Percentiles rank a stretch among this genome's conserved stretches.
Conservation (phyloP, 2,888 invertebrate genomes). For the Anticlea derivata region DNA sequence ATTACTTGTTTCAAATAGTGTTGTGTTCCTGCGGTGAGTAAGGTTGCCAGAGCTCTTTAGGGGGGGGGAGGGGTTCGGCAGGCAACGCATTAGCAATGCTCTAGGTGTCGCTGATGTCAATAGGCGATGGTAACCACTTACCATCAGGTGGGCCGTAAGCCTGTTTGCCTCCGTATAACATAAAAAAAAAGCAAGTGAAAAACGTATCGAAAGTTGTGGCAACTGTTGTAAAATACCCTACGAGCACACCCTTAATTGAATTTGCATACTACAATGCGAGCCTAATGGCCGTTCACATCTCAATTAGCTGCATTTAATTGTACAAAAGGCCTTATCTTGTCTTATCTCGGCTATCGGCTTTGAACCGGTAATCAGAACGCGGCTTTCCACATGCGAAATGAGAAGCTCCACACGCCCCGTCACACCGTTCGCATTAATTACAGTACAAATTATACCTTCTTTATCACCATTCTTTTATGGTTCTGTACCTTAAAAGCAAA, state of each 20-base stretch:
- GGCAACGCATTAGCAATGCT: too few relatives aligned
- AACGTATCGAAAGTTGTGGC: not conserved
- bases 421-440: conserved; percentile 76
- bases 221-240: conserved; percentile 9
- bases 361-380: conserved; percentile 62
- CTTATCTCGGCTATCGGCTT: conserved; percentile 67
- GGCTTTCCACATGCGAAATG: conserved; percentile 70
- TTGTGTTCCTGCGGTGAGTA: too few relatives aligned
- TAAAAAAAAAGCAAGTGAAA: too few relatives aligned
- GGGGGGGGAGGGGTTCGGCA: too few relatives aligned
- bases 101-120: too few relatives aligned
- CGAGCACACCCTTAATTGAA: conserved; percentile 16
- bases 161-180: too few relatives aligned
- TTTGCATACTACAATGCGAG: conserved; percentile 31
- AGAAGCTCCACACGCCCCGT: conserved; percentile 76
- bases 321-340: conserved; percentile 53
- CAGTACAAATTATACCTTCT: conserved; percentile 75
- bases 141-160: too few relatives aligned
- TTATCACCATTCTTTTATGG: conserved; percentile 68
- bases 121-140: too few relatives aligned
- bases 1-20: too few relatives aligned
- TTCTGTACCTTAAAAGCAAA: not conserved
- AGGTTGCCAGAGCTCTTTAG: too few relatives aligned
- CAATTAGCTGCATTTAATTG: conserved; percentile 77
- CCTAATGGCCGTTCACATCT: conserved; percentile 36